phyloP scores from a whole-genome alignment of 1,140 invertebrate species.

The Drosophila grimshawi region DNA sequence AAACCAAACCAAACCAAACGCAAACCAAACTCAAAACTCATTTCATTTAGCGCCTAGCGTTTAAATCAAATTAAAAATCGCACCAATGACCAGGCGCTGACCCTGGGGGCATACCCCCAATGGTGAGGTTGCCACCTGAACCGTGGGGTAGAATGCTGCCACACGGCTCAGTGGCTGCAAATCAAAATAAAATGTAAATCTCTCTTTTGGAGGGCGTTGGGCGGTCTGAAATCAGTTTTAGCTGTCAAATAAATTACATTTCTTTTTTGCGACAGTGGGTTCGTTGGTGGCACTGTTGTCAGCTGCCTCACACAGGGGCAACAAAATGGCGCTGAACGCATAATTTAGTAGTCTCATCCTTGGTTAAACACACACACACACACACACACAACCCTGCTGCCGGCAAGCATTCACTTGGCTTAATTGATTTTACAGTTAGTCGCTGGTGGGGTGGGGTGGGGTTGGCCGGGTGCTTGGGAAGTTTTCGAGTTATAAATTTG shows the following conservation, averaged over 20 bases:
- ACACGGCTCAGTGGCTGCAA: slow-evolving; percentile 70
- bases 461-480: slow-evolving; percentile 10
- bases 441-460: slow-evolving; percentile 16
- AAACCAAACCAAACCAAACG: not conserved
- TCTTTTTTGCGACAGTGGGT: not conserved
- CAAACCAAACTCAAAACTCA: slow-evolving; percentile 51
- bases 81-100: slow-evolving; percentile 71
- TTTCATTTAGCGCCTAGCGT: slow-evolving; percentile 62
- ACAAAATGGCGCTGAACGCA: slow-evolving; percentile 72
- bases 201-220: slow-evolving; percentile 45
- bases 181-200: slow-evolving; percentile 76
- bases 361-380: slow-evolving; percentile 7
- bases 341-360: slow-evolving; percentile 60
- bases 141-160: slow-evolving; percentile 54
- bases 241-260: slow-evolving; percentile 75
- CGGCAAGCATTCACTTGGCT: slow-evolving; percentile 58
- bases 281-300: slow-evolving; percentile 2
- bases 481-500: slow-evolving; percentile 65
- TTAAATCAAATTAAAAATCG: slow-evolving; percentile 77
- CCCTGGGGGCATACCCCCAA: slow-evolving; percentile 50
- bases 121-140: slow-evolving; percentile 34
- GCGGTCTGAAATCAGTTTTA: slow-evolving; percentile 62
- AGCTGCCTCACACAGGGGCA: slow-evolving; percentile 20
- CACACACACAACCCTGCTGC: not conserved
- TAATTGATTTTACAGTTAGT: slow-evolving; percentile 74